These are phyloP conservation scores for Rutilus rutilus DNA, from an alignment of 2,113 vertebrate genomes.

Conservation along the genomic window DNA sequence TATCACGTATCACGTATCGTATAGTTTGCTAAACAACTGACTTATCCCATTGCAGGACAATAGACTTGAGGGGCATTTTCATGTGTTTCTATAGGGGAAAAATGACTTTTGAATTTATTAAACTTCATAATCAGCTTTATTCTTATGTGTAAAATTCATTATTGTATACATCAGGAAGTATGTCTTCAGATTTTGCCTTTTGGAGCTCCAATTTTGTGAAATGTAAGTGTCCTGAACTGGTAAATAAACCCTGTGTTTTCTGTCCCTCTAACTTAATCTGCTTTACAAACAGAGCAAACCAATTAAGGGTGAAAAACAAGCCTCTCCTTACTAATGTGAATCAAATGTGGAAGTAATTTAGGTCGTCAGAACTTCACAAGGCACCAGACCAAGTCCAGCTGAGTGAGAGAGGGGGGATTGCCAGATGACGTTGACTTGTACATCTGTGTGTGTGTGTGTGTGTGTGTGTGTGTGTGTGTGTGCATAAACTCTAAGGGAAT, in stretches of 20 bases:
- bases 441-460: constrained; percentile 30
- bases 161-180: too few species aligned
- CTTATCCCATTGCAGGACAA: not conserved
- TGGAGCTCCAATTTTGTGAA: not conserved
- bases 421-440: constrained; percentile 55
- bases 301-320: constrained; percentile 24
- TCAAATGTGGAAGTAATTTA: constrained; percentile 71
- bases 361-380: constrained; percentile 33
- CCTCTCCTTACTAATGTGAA: constrained; percentile 52
- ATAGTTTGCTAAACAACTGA: not conserved
- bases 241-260: constrained; percentile 34
- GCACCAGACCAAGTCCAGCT: constrained; percentile 56
- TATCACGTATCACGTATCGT: too few species aligned
- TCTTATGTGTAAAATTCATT: not conserved
- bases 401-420: constrained; percentile 60
- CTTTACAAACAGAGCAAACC: constrained; percentile 50
- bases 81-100: not conserved
- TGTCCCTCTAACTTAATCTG: constrained; percentile 44
- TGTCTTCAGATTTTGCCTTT: constrained; percentile 4
- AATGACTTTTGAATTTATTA: not conserved
- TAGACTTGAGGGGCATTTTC: not conserved
- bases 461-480: constrained; percentile 26
- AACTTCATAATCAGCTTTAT: not conserved
- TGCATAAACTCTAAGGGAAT: constrained; percentile 44
- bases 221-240: not conserved